Base-by-base conservation (phyloP, 2,797 vertebrate species). In the Tadarida brasiliensis region DNA sequence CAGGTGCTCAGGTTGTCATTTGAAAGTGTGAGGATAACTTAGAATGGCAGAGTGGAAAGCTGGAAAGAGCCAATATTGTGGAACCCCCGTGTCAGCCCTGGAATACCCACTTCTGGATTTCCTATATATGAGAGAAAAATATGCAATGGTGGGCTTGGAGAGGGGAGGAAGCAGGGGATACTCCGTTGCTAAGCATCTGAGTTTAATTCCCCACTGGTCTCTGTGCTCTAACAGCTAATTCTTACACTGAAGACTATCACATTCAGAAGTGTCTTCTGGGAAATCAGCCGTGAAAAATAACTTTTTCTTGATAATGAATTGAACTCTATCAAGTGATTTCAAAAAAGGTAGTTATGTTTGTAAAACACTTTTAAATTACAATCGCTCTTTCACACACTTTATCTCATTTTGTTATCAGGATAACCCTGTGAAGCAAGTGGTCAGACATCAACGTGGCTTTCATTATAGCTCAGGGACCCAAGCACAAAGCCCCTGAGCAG, bases 241-340 rank as follows among this genome's bases (percentile, higher is more conserved):
- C 22, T 80, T 71, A 68, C 33, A n/a, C 57, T 56, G 14, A 57
- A 74, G 70, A 59, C 47, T 10, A 22, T 78, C 44, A 24, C 28
- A 61, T 54, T 93, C 73, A 7, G 2, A 82, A 83, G 63, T 74
- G 8, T 87, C 74, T 93, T 67, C 76, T 28, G 56, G 88, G 89
- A 94, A 81, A 49, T 80, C 51, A 77, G 54, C 65, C 54, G 6
- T 65, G 44, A 92, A 83, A 90, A 76, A 92, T 68, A 24, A 39
- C 7, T 35, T 44, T 83, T 91, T 78, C 68, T 67, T 73, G 88
- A 81, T 85, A 80, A 88, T 81, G 93, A n/a, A 65, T 54, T 84
- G 59, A 65, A 74, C 11, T 81, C 54, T 39, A 54, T 26, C 54
- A 95, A 85, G 63, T 81, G 26, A 81, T 84, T 92, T 87, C 10